phyloP scores from a whole-genome alignment of 2,797 vertebrate genomes.

The Paramormyrops hopkinsi region DNA sequence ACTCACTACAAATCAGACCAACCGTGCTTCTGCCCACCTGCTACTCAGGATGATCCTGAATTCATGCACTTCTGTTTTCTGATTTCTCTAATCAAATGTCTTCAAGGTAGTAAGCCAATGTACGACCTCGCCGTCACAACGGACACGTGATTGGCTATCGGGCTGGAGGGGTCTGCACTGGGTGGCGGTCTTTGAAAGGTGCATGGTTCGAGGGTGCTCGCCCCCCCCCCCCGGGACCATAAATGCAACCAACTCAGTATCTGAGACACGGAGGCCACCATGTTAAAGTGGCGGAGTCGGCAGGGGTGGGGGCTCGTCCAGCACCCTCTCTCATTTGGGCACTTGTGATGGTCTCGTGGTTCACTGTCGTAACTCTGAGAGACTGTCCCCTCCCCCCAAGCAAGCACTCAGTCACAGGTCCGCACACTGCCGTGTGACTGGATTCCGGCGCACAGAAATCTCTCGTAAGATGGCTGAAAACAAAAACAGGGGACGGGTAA shows the following conservation, averaged over 20 bases:
- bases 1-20: not conserved
- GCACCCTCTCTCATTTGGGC: not conserved
- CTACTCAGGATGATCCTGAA: not conserved
- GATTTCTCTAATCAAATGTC: slow-evolving; percentile 24
- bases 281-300: not conserved
- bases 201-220: not conserved
- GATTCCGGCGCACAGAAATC: not conserved
- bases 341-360: not conserved
- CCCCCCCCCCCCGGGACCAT: not conserved
- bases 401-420: not conserved
- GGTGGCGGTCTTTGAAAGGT: not conserved
- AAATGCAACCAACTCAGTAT: not conserved
- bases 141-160: not conserved
- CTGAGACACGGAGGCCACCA: not conserved
- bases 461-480: not conserved
- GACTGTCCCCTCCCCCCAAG: not conserved
- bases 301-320: not conserved
- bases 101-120: slow-evolving; percentile 16
- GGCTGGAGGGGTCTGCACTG: not conserved
- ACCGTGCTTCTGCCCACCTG: not conserved
- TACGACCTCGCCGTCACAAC: not conserved
- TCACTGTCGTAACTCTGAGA: not conserved
- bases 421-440: not conserved
- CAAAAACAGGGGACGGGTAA: not conserved
- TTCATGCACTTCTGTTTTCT: slow-evolving; percentile 1